Base-by-base conservation (phyloP, 2,113 vertebrate species). In the Lasiurus borealis region DNA sequence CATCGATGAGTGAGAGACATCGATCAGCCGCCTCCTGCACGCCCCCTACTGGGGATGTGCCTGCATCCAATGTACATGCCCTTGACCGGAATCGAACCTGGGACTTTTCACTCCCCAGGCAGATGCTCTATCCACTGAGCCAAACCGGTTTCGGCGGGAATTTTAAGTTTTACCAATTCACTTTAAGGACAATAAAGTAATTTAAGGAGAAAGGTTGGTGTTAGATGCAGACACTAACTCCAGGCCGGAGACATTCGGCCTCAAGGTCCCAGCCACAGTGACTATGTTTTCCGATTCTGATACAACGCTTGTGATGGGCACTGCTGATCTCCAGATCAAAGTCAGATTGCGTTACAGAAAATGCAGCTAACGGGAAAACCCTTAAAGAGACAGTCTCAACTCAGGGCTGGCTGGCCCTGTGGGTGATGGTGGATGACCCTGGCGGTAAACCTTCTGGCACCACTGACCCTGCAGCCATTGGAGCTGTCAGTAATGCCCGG, bases 161-260 rank as follows among this genome's bases (percentile, higher is more conserved):
- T n/a, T 77, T 78, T 76, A 85, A 72, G 87, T 59, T 78, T 16
- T 23, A 34, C 59, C 50, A 31, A 52, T 72, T 93, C 88, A 68
- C 48, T 93, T 90, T 57, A 90, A 95, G 73, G 62, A 57, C 90
- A 77, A 90, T 10, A 73, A 0, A 44, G 18, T 5, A 29, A 59
- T 59, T 29, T 36, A 29, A 62, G 36, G 36, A 44, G 29, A 44
- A 29, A 11, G 48, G 27, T 71, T 93, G 83, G 76, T 66, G 8
- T 64, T 44, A 84, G 87, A 85, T 50, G 13, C 64, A 69, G 72
- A 66, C 68, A 15, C 31, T 78, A n/a, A 82, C 54, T 91, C 8
- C 13, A 85, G 52, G 59, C 6, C 27, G 48, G 48, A 87, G 21
- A 27, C 72, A 14, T 89, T 27, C 50, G 72, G 59, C 11, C 25